A percentile compares a stretch with the other conserved stretches of the same genome.
Evolutionary conservation across 2,113 vertebrate species (phyloP).

Genomic region (Neodon shergylaensis): DNA sequence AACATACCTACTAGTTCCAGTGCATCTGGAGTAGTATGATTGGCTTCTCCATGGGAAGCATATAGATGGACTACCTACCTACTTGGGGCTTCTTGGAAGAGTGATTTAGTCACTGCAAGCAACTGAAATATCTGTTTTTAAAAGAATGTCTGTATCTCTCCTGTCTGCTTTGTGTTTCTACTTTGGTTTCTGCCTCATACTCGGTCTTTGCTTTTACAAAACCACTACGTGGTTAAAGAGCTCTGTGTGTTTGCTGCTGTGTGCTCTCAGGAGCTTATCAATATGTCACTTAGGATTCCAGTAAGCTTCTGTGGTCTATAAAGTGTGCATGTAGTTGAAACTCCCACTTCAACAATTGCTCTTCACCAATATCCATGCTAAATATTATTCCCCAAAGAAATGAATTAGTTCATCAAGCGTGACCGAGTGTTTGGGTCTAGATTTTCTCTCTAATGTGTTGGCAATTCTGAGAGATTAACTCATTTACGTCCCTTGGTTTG

Average conservation of each 20-base stretch:
- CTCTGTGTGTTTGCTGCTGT: conserved; percentile 1
- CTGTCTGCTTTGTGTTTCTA: conserved; percentile 9
- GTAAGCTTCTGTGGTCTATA: conserved; percentile 1
- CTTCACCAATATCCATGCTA: background rate
- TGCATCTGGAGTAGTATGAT: background rate
- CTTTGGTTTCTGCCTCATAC: conserved; percentile 37
- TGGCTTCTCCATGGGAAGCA: background rate
- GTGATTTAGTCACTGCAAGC: background rate
- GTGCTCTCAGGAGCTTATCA: conserved; percentile 3
- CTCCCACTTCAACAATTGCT: conserved; percentile 20
- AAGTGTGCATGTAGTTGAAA: background rate
- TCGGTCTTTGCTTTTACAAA: conserved; percentile 1
- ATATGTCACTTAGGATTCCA: conserved; percentile 25
- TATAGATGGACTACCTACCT: background rate
- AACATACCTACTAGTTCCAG: conserved; percentile 11
- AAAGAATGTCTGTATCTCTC: background rate
- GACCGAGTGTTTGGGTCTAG: conserved; percentile 19
- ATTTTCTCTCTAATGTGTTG: conserved; percentile 36
- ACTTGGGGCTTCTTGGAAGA: background rate
- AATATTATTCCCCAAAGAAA: conserved; percentile 33
- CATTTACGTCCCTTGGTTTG: background rate
- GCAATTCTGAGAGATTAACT: conserved; percentile 19
- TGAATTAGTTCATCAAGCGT: conserved; percentile 8
- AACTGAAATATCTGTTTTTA: background rate
- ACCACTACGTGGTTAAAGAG: background rate